Evolutionary conservation across 2,113 vertebrate genomes (phyloP).

Genomic region (Rousettus leschenaultii): DNA sequence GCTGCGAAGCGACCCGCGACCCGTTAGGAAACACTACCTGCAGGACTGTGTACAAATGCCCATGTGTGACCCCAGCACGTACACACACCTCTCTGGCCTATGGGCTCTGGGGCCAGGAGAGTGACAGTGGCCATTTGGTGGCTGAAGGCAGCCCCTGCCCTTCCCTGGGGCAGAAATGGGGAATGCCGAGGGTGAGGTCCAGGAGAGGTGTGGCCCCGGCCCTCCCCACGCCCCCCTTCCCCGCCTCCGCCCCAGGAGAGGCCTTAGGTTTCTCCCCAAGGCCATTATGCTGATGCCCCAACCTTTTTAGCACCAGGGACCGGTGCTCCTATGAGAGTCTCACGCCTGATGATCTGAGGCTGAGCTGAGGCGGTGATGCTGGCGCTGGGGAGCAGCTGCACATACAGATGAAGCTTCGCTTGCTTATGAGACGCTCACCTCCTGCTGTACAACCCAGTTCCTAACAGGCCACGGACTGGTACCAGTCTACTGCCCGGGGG

Average conservation of each 20-base stretch:
- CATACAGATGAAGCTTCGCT: too few relatives aligned
- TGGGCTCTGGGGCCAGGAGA: background rate
- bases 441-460: too few relatives aligned
- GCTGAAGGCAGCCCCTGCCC: background rate
- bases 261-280: background rate
- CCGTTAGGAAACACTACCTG: background rate
- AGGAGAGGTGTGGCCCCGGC: background rate
- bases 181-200: background rate
- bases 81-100: background rate
- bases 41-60: rapidly evolving
- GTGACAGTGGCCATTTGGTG: background rate
- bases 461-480: too few relatives aligned
- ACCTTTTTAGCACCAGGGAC: too few relatives aligned
- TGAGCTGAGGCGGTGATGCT: too few relatives aligned
- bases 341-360: too few relatives aligned
- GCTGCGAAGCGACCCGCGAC: too few relatives aligned
- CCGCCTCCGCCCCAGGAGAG: background rate
- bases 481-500: too few relatives aligned
- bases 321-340: too few relatives aligned
- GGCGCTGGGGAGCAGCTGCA: too few relatives aligned
- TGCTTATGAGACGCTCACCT: too few relatives aligned
- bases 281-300: rapidly evolving
- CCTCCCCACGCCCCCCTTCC: rapidly evolving
- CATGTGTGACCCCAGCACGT: rapidly evolving
- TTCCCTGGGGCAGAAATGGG: background rate